These are phyloP conservation scores for Coboldia fuscipes DNA, from an alignment of 1,140 invertebrate species.

Conservation along the genomic window DNA sequence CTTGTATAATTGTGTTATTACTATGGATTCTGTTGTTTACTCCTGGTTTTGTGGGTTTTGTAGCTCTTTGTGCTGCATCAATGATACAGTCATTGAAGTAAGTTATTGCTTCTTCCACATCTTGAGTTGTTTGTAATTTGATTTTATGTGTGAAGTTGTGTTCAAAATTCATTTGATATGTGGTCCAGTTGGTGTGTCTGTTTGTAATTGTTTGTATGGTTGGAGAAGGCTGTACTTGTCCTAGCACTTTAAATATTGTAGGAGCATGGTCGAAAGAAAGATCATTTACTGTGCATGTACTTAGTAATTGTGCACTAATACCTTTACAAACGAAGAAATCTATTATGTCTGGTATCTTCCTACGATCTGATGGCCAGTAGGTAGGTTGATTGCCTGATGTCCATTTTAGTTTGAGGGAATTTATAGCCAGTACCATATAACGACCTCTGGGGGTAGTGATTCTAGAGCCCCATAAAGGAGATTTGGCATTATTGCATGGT, in stretches of 20 bases:
- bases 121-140: background rate
- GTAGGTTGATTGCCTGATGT: constrained; percentile 7
- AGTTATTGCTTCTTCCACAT: background rate
- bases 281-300: constrained; percentile 5
- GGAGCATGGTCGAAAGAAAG: constrained; percentile 9
- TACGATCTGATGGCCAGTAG: constrained; percentile 15
- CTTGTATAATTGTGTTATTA: background rate
- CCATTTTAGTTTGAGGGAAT: constrained; percentile 3
- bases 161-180: background rate
- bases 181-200: background rate
- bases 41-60: background rate
- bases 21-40: background rate
- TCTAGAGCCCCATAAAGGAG: background rate
- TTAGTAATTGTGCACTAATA: constrained; percentile 4
- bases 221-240: constrained; percentile 7
- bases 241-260: constrained; percentile 7
- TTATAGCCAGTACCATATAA: too few relatives aligned
- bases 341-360: constrained; percentile 14
- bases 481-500: background rate
- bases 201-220: background rate
- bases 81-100: background rate
- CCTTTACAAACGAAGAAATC: constrained; percentile 9
- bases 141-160: background rate
- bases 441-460: background rate
- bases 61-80: background rate